Evolutionary conservation across 2,797 vertebrate genomes (phyloP).

Genomic region (Sylvia borin): DNA sequence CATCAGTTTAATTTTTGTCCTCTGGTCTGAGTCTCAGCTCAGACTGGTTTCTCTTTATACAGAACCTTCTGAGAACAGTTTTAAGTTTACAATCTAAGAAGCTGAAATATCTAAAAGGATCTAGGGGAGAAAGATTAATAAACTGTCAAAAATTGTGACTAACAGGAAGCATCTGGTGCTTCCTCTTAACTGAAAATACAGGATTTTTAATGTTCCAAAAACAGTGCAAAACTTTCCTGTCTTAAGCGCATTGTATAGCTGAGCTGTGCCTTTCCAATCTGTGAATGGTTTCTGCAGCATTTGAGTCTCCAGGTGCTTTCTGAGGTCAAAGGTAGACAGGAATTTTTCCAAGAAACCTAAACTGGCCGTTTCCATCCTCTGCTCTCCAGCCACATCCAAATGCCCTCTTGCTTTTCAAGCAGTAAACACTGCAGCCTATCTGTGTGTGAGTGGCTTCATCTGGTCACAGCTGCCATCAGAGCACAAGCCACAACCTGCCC

Average conservation of each 20-base stretch:
- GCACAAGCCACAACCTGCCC: not conserved
- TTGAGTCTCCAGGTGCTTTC: not conserved
- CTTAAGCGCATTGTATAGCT: not conserved
- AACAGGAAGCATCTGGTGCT: slow-evolving; percentile 75
- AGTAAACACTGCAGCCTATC: fast-evolving
- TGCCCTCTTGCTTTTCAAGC: not conserved
- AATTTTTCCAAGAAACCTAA: not conserved
- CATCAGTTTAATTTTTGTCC: not conserved
- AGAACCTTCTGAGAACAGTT: not conserved
- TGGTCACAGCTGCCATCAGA: not conserved
- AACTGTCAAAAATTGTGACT: slow-evolving; percentile 61
- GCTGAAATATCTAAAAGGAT: slow-evolving; percentile 19
- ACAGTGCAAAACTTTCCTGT: slow-evolving; percentile 35
- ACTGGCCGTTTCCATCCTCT: fast-evolving
- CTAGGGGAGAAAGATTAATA: slow-evolving; percentile 50
- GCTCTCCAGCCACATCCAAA: not conserved
- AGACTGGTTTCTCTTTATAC: not conserved
- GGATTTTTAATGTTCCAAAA: slow-evolving; percentile 60
- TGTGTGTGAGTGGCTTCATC: not conserved
- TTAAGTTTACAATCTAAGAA: not conserved
- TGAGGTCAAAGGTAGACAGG: not conserved
- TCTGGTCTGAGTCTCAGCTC: not conserved
- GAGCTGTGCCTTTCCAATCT: not conserved
- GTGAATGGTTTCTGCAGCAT: not conserved
- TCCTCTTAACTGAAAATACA: slow-evolving; percentile 68